Base-by-base conservation (phyloP, 2,888 invertebrate species). In the Sepioteuthis lessoniana region DNA sequence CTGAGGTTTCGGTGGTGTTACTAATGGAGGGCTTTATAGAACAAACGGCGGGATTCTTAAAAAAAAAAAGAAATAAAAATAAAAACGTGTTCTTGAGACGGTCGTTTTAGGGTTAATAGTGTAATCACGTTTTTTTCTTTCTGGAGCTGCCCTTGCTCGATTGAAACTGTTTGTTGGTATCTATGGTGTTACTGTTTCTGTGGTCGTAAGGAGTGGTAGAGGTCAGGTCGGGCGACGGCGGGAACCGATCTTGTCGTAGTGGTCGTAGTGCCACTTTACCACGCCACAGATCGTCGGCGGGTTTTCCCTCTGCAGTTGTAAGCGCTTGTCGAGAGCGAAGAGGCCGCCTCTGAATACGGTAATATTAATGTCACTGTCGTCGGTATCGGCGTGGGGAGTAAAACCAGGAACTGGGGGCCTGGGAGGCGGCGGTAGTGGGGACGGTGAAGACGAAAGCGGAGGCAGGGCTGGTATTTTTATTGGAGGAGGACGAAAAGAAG, bases 401-500 rank as follows among this genome's bases (percentile, higher is more conserved):
- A 76, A 76, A 76, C 10, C 76, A n/a, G 16, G 76, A 35, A 76
- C n/a, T 35, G 10, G 10, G 76, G n/a, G n/a, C 76, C 35, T n/a
- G n/a, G 35, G n/a, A 76, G 76, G 76, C 76, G 35, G 76, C 35
- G 76, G 35, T 13, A n/a, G 35, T n/a, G 19, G 35, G n/a, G 76
- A 35, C 13, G 13, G n/a, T n/a, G 76, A 76, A 35, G 76, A 35
- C 10, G 19, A 76, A 13, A n/a, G 76, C 55, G 55, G 21, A 25
- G 55, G 55, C 55, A 55, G 55, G 55, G 55, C 55, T 76, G 76
- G 76, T 76, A 76, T 76, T 76, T 76, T 76, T 76, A 76, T 76
- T 76, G n/a, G n/a, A 76, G 76, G 55, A 76, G n/a, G 76, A 76
- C n/a, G n/a, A 76, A 76, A 76, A 76, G n/a, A 76, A 76, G 76